Evolutionary conservation across 2,797 vertebrate genomes (phyloP).

Genomic region (Alosa sapidissima): DNA sequence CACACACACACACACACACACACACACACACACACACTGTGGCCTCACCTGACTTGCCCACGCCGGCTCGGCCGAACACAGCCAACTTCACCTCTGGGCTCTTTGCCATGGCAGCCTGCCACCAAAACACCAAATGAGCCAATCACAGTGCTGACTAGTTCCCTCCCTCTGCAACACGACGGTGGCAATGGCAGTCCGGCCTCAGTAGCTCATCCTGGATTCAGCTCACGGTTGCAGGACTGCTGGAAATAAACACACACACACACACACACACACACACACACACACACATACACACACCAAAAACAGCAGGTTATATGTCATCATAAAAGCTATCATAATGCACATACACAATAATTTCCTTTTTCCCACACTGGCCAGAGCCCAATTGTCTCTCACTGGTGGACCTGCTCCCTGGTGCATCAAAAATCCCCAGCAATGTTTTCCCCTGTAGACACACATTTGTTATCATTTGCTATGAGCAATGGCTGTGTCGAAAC

Average conservation of each 20-base stretch:
- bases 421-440: neutral
- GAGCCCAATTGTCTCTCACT: neutral
- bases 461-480: conserved; percentile 14
- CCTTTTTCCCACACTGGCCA: neutral
- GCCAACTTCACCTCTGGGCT: conserved; percentile 94
- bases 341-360: neutral
- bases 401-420: neutral
- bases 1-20: conserved; percentile 1
- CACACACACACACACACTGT: neutral
- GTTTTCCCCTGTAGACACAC: neutral
- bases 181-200: neutral
- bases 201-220: conserved; percentile 9
- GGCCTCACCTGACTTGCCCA: conserved; percentile 92
- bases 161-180: neutral
- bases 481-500: neutral
- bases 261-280: conserved; percentile 11
- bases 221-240: neutral
- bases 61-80: conserved; percentile 91
- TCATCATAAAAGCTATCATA: neutral
- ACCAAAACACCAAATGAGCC: conserved; percentile 53
- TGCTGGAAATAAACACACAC: neutral
- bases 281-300: neutral
- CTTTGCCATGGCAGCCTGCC: conserved; percentile 83
- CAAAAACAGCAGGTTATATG: neutral
- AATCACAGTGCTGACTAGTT: neutral